Base-by-base conservation (phyloP, 2,113 vertebrate species). In the Thunnus maccoyii region DNA sequence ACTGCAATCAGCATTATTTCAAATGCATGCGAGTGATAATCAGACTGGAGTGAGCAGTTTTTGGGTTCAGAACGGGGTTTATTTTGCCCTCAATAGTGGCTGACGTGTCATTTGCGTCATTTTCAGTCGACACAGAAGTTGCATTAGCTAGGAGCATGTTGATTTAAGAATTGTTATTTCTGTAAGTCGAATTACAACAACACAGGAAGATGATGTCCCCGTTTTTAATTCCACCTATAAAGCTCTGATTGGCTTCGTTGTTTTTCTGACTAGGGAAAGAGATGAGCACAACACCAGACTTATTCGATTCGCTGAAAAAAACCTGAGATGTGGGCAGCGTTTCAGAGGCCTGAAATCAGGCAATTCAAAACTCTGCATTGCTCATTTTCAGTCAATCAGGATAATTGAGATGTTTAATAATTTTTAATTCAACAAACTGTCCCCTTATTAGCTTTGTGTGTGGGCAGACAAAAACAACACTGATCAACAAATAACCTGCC, bases 401-500 rank as follows among this genome's bases (percentile, higher is more conserved):
- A 88, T 78, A 86, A 88, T 71, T 68, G 63, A 85, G 50, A 77
- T 63, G 50, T 82, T 84, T 80, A 83, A 84, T 73, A 80, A 66
- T 75, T 57, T 76, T 82, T 73, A 52, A 85, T 89, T 85, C 48
- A 66, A 82, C 75, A 83, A 80, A 76, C 69, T 32, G 75, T 71
- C 36, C 41, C 32, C 46, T 63, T 51, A 41, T 48, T 69, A 46
- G 52, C 63, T 56, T 41, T 63, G 57, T 68, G 81, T 77, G 84
- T 88, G 75, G 84, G 87, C 67, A 64, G 84, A 80, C 48, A 83
- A 58, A 81, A 85, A 86, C 75, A 84, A 79, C 22, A 14, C 57
- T 77, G 67, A 85, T 87, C 73, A 91, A 88, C 46, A 74, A 89
- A 86, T 76, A 87, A 78, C 47, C 83, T 62, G 52, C 79, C 85